Percentiles rank a stretch among this genome's conserved stretches.
Conservation (phyloP, 2,113 vertebrate species). For the Panthera leo region DNA sequence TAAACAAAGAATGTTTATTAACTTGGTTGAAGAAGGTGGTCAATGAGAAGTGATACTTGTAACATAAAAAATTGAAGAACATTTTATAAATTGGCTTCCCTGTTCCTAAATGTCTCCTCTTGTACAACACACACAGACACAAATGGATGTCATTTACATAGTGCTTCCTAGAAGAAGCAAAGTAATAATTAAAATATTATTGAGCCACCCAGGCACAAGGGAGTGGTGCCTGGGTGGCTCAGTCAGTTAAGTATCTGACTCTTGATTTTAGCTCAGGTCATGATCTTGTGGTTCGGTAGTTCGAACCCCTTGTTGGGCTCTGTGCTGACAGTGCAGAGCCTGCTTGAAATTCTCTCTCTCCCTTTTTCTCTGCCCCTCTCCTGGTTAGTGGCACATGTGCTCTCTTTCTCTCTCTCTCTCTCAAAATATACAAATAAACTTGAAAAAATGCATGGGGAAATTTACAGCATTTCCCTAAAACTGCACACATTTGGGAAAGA, state of each 20-base stretch:
- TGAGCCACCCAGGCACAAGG: no score
- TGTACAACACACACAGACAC: not conserved
- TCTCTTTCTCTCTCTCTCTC: no score
- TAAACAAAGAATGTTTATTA: constrained; percentile 17
- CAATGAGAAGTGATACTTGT: not conserved
- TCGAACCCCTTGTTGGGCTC: no score
- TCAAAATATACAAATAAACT: no score
- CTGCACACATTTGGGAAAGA: not conserved
- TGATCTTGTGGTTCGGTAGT: no score
- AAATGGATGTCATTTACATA: not conserved
- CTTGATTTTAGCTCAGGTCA: no score
- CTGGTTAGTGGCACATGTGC: no score
- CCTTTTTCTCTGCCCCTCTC: no score
- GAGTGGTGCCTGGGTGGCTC: no score
- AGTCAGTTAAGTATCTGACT: no score
- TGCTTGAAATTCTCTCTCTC: no score
- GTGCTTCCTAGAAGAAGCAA: not conserved
- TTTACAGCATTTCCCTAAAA: not conserved
- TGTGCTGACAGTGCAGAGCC: no score
- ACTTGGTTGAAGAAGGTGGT: not conserved
- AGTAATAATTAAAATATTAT: not conserved
- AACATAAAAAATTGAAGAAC: not conserved
- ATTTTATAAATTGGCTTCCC: not conserved
- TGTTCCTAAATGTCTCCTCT: not conserved
- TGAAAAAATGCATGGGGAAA: not conserved